Evolutionary conservation across 2,113 vertebrate genomes (phyloP), one percentile per base, ranked within the genome.

Genomic region (Tupaia chinensis): DNA sequence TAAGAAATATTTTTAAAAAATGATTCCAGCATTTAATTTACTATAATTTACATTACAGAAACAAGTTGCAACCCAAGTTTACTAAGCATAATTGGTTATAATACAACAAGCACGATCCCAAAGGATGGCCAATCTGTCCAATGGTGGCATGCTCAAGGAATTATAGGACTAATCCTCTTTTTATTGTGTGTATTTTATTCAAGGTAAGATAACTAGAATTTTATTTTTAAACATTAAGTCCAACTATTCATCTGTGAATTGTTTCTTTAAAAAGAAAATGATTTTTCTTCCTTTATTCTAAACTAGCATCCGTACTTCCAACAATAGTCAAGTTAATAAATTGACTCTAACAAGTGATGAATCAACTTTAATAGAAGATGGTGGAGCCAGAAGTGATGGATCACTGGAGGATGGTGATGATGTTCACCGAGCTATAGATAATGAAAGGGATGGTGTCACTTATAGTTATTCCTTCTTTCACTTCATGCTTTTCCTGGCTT

Each of bases 401-500:
- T 98, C 98, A 17, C 98, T 99, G 0, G 99, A 99, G 79, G 99
- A 99, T 77, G 98, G 98, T 3, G 99, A 99, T 1, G 97, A 98
- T 32, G 61, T 84, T 20, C 99, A 98, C 96, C 98, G 99, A 63
- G 99, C 99, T 15, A 88, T 99, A 69, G 99, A 99, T 97, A 99
- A 99, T 0, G 99, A 99, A 98, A 99, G 98, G 90, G 99, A 99
- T 9, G 99, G 99, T 0, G 99, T 99, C 94, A 99, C 99, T 44
- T 99, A 99, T 97, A 99, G 99, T 87, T 99, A 99, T 88, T 99
- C 99, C 20, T 99, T 99, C 98, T 99, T 99, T 96, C 99, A 99
- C 97, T 99, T 99, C 97, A 99, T 99, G 99, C 99, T 99, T 85
- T 99, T 99, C 98, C 98, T 99, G 98, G 99, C 99, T 1, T 99